Percentiles rank a stretch among this genome's conserved stretches.
These are phyloP conservation scores for Panorpa germanica DNA, from an alignment of 2,888 invertebrate species.

Conservation along the genomic window DNA sequence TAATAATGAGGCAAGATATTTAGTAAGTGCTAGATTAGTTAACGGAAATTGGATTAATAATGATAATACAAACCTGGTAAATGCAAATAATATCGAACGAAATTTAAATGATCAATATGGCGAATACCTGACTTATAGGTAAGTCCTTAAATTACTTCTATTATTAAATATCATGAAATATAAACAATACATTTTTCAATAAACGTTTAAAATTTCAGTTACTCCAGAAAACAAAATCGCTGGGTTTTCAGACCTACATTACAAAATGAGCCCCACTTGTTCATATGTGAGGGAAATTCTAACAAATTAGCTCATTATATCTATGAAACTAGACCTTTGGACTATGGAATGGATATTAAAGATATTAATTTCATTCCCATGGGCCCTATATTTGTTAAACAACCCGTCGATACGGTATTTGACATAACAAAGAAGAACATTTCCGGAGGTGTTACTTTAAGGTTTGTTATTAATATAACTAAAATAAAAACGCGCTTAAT, in stretches of 20 bases:
- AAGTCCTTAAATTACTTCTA: conserved; percentile 17
- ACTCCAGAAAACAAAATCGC: conserved; percentile 44
- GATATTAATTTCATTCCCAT: conserved; percentile 66
- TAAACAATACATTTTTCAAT: no score
- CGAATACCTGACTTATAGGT: conserved; percentile 9
- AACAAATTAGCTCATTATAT: conserved; percentile 47
- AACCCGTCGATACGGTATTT: conserved; percentile 68
- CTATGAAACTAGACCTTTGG: conserved; percentile 58
- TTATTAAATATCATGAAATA: conserved; percentile 50
- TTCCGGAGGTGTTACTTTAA: conserved; percentile 54
- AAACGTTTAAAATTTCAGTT: no score
- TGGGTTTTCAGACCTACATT: conserved; percentile 74
- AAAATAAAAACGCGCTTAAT: no score
- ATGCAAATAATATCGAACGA: conserved; percentile 16
- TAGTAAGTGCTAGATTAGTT: conserved; percentile 59
- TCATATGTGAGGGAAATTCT: conserved; percentile 79
- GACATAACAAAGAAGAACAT: conserved; percentile 53
- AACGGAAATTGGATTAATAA: conserved; percentile 67
- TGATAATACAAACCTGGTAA: conserved; percentile 59
- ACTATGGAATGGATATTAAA: conserved; percentile 67
- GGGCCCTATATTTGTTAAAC: conserved; percentile 76
- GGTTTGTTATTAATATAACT: no score
- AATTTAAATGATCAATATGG: conserved; percentile 17
- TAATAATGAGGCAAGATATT: conserved; percentile 75
- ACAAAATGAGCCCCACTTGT: conserved; percentile 57